Percentiles rank a stretch among this genome's conserved stretches.
Conservation (phyloP, 2,888 invertebrate species). For the Apotomis capreana region DNA sequence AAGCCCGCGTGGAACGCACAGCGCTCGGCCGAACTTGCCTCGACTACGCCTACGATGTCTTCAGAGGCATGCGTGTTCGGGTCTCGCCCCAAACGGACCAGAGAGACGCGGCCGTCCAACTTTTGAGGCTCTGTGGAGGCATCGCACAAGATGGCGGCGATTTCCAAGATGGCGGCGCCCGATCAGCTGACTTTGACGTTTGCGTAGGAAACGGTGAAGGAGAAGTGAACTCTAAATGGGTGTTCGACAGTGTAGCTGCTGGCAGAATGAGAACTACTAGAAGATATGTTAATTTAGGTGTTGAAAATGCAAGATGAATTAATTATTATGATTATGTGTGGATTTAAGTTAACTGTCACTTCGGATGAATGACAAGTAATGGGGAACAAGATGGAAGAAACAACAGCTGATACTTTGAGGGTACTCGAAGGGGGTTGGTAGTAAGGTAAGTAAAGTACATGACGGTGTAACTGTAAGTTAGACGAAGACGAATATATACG, state of each 20-base stretch:
- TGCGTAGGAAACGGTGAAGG: slow-evolving; percentile 57
- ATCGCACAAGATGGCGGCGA: slow-evolving; percentile 43
- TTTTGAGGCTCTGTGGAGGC: slow-evolving; percentile 69
- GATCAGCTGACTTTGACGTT: slow-evolving; percentile 53
- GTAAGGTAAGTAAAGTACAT: not conserved
- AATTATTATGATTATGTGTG: not conserved
- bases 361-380: not conserved
- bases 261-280: slow-evolving; percentile 66
- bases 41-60: slow-evolving; percentile 72
- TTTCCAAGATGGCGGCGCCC: slow-evolving; percentile 40
- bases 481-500: not conserved
- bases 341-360: not conserved
- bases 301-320: slow-evolving; percentile 1
- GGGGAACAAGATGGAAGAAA: too few species aligned
- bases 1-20: slow-evolving; percentile 69
- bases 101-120: slow-evolving; percentile 56
- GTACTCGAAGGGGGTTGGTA: too few species aligned
- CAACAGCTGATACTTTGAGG: too few species aligned
- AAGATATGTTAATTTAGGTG: slow-evolving; percentile 56
- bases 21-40: slow-evolving; percentile 58
- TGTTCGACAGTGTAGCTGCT: slow-evolving; percentile 71
- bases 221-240: slow-evolving; percentile 69
- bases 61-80: slow-evolving; percentile 63
- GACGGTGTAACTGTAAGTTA: not conserved
- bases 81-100: slow-evolving; percentile 57